phyloP scores from a whole-genome alignment of 2,113 vertebrate genomes.

The Cervus canadensis region DNA sequence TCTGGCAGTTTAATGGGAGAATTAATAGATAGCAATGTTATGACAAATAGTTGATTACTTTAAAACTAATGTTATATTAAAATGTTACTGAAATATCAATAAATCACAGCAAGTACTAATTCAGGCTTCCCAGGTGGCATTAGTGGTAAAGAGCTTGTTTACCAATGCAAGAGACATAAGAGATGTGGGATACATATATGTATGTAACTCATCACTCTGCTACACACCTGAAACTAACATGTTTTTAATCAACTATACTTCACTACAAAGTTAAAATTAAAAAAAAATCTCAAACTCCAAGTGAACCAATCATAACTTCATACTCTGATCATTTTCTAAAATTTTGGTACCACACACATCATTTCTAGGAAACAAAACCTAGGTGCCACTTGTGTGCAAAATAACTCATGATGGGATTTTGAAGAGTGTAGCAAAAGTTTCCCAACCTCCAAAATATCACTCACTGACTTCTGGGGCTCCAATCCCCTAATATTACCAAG shows the following conservation, averaged over 20 bases:
- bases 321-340: background rate
- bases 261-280: background rate
- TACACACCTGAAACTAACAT: background rate
- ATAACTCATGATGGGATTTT: background rate
- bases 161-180: background rate
- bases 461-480: background rate
- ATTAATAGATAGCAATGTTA: background rate
- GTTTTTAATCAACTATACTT: background rate
- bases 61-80: background rate
- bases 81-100: background rate
- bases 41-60: background rate
- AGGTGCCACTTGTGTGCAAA: background rate
- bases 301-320: background rate
- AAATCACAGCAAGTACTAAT: background rate
- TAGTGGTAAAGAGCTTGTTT: background rate
- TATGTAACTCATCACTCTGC: background rate
- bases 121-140: background rate
- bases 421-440: background rate
- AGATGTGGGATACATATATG: background rate
- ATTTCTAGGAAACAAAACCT: background rate
- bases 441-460: background rate
- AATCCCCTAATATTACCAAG: background rate
- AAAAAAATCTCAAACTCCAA: background rate
- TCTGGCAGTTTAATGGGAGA: background rate
- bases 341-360: rapidly evolving